Percentiles rank a stretch among this genome's conserved stretches.
Conservation (phyloP, 2,113 vertebrate species). For the Esox niger region DNA sequence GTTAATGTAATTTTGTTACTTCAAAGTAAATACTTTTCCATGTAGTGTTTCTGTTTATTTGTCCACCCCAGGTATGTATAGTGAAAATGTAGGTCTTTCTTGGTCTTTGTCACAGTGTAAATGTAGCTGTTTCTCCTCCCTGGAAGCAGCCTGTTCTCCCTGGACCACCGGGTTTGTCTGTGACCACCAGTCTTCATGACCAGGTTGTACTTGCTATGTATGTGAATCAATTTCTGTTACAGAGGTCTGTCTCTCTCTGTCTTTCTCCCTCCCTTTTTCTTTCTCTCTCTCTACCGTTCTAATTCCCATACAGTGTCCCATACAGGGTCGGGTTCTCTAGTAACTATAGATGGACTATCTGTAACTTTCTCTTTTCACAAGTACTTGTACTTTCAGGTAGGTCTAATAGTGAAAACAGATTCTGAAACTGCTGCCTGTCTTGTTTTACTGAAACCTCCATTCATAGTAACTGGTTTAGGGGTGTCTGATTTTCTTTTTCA, state of each 20-base stretch:
- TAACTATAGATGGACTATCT: conserved; percentile 16
- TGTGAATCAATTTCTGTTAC: no score
- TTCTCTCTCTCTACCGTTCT: conserved; percentile 13
- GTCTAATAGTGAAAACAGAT: background rate
- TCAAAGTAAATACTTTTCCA: no score
- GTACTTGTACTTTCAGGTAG: conserved; percentile 5
- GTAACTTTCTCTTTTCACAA: conserved; percentile 46
- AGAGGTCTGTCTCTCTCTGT: no score
- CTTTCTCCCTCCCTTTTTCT: no score
- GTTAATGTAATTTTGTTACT: no score
- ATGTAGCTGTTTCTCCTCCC: no score
- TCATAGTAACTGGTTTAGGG: background rate
- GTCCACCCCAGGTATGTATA: no score
- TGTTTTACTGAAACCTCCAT: conserved; percentile 46
- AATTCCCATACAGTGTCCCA: conserved; percentile 13
- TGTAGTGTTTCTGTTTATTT: no score
- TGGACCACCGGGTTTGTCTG: conserved; percentile 22
- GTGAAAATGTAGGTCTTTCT: no score
- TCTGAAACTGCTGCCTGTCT: background rate
- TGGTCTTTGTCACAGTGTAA: no score
- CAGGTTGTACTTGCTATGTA: no score
- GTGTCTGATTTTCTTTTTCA: background rate
- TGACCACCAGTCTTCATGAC: background rate
- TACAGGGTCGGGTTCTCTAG: background rate
- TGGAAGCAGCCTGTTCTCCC: no score